phyloP scores from a whole-genome alignment of 2,888 invertebrate genomes.

The Caenorhabditis afra region DNA sequence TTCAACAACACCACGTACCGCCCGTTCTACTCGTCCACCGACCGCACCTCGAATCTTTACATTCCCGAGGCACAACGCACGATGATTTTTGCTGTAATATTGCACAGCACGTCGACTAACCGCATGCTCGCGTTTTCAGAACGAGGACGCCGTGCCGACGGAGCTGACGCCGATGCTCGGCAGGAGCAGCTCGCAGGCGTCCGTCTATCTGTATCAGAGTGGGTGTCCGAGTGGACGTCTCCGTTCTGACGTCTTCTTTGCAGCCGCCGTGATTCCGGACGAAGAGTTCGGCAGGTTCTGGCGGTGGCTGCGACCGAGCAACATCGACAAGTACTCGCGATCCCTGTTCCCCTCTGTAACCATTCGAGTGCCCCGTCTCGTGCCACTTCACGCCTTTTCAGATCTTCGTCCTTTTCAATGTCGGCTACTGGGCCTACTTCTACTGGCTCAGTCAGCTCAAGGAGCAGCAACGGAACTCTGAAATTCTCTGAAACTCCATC shows the following conservation, averaged over 20 bases:
- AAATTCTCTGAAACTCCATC: constrained; percentile 26
- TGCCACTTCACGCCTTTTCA: constrained; percentile 47
- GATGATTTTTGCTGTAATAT: constrained; percentile 42
- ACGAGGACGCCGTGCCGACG: constrained; percentile 45
- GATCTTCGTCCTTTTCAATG: constrained; percentile 97
- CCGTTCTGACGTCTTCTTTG: neutral
- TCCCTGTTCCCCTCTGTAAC: constrained; percentile 89
- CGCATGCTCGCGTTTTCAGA: constrained; percentile 31
- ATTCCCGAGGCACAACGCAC: constrained; percentile 65
- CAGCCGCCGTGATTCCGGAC: constrained; percentile 37
- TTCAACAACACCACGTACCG: constrained; percentile 70
- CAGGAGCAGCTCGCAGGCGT: constrained; percentile 51
- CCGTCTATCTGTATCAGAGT: constrained; percentile 53
- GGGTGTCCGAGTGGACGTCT: neutral
- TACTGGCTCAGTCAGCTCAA: constrained; percentile 60
- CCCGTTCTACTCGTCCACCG: constrained; percentile 76
- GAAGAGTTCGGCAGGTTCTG: constrained; percentile 47
- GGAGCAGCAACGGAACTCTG: constrained; percentile 42
- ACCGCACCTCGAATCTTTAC: constrained; percentile 66
- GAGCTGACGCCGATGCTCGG: constrained; percentile 58
- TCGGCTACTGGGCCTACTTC: constrained; percentile 73
- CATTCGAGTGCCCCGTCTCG: neutral
- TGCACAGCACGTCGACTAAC: constrained; percentile 6
- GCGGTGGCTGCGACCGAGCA: constrained; percentile 86
- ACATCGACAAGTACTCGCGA: constrained; percentile 98